phyloP scores from a whole-genome alignment of 2,113 vertebrate genomes.

The Hymenochirus boettgeri region DNA sequence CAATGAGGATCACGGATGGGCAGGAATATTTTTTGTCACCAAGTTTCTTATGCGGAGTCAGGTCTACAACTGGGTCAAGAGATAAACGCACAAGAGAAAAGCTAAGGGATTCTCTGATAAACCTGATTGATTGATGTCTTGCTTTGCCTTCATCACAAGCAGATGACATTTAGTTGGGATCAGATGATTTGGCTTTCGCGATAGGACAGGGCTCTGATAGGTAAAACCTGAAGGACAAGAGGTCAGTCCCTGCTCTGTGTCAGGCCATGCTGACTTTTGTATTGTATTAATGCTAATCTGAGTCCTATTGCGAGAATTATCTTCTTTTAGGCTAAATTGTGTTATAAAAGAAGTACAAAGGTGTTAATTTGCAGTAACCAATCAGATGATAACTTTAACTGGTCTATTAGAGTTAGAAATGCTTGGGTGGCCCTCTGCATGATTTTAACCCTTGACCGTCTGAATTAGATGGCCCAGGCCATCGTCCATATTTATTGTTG shows the following conservation, averaged over 20 bases:
- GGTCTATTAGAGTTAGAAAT: too few relatives aligned
- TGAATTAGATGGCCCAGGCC: too few relatives aligned
- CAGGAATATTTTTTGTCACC: constrained; percentile 84
- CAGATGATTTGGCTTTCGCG: constrained; percentile 97
- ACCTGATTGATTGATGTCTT: constrained; percentile 99
- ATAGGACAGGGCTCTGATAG: constrained; percentile 91
- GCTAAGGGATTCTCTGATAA: constrained; percentile 76
- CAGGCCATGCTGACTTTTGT: constrained; percentile 65
- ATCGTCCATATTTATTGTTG: too few relatives aligned
- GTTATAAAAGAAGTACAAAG: too few relatives aligned
- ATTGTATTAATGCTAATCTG: too few relatives aligned
- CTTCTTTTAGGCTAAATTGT: too few relatives aligned
- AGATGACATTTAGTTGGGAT: constrained; percentile 98
- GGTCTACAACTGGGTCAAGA: constrained; percentile 98
- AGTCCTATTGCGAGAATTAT: too few relatives aligned
- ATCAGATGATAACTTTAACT: too few relatives aligned
- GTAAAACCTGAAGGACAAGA: constrained; percentile 99
- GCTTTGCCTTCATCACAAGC: constrained; percentile 89
- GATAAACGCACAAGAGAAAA: constrained; percentile 93
- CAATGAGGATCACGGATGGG: constrained; percentile 65
- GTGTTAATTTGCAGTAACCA: too few relatives aligned
- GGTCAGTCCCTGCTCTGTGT: constrained; percentile 80
- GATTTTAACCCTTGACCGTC: too few relatives aligned
- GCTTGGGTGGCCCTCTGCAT: too few relatives aligned
- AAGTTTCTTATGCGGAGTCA: constrained; percentile 91